A percentile compares a stretch with the other conserved stretches of the same genome.
phyloP scores from a whole-genome alignment of 2,888 invertebrate species.

The Neocrepidodera transversa region DNA sequence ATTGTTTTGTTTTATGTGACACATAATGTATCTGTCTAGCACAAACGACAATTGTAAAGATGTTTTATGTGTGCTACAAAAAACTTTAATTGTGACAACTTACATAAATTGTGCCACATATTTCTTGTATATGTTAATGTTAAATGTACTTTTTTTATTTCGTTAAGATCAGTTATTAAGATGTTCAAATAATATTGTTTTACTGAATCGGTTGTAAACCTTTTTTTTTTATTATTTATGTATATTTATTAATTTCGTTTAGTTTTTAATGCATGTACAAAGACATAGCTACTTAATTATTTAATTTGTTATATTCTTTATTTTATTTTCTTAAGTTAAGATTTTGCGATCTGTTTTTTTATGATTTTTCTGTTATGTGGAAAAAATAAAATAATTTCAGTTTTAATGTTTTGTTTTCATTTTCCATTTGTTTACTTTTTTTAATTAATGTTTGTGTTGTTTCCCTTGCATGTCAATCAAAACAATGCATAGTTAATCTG shows the following conservation, averaged over 20 bases:
- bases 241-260: constrained; percentile 54
- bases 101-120: constrained; percentile 42
- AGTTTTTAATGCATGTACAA: constrained; percentile 56
- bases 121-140: constrained; percentile 48
- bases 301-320: constrained; percentile 55
- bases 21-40: constrained; percentile 20
- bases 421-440: constrained; percentile 2
- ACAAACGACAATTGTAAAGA: constrained; percentile 21
- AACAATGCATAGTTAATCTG: constrained; percentile 3
- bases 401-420: constrained; percentile 34
- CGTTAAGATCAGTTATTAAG: constrained; percentile 47
- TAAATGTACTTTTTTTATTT: constrained; percentile 47
- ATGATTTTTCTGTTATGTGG: constrained; percentile 50
- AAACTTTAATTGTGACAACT: constrained; percentile 44
- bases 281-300: constrained; percentile 56
- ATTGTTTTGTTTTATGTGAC: constrained; percentile 30
- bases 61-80: constrained; percentile 43
- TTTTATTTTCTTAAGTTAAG: constrained; percentile 51
- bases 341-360: constrained; percentile 53
- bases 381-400: constrained; percentile 48
- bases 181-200: constrained; percentile 42
- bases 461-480: constrained; percentile 10
- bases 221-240: constrained; percentile 48
- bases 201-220: constrained; percentile 45
- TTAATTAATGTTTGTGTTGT: neutral